Evolutionary conservation across 2,113 vertebrate genomes (phyloP), one percentile per base, ranked within the genome.

Genomic region (Diadophis punctatus): DNA sequence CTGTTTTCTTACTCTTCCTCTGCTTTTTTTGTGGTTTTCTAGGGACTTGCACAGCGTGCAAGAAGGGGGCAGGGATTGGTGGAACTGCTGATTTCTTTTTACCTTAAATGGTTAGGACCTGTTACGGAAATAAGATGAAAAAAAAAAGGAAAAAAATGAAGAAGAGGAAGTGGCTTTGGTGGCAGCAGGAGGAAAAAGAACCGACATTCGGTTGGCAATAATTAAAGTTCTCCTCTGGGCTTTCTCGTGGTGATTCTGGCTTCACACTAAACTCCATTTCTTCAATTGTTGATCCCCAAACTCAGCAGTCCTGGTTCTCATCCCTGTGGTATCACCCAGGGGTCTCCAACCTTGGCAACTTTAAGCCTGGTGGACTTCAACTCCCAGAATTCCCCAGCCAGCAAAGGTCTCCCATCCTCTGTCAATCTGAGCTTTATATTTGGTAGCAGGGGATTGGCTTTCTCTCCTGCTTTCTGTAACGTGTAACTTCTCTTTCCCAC

Each of bases 31-130:
- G 2, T 14, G 39, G 9, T 9, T 88, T 91, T 91, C 63, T 53
- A 86, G 60, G 90, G 52, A 90, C 46, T 18, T 49, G 27, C 23
- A 63, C 10, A 49, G 58, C 6, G n/a, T 43, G 88, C 43, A 20
- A 23, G 46, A 46, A 80, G 55, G 43, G 52, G 30, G 53, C 20
- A 58, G 14, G 49, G 60, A 39, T 84, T 92, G 92, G 93, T 94
- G 90, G 91, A 93, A 93, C 63, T 91, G 86, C 86, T 68, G 22
- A 85, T 88, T 85, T 94, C 8, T 93, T 90, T 92, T 91, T 84
- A 53, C 93, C 93, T 94, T 94, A 91, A 94, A 91, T 92, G 91
- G 91, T 60, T 80, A 91, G 90, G 91, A 93, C 86, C 90, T 93
- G 86, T 86, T 80, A 49, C 91, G 88, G 92, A 91, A 94, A 68